A percentile compares a stretch with the other conserved stretches of the same genome.
Evolutionary conservation across 1,140 invertebrate genomes (phyloP).

Genomic region (Steinernema khuongi): DNA sequence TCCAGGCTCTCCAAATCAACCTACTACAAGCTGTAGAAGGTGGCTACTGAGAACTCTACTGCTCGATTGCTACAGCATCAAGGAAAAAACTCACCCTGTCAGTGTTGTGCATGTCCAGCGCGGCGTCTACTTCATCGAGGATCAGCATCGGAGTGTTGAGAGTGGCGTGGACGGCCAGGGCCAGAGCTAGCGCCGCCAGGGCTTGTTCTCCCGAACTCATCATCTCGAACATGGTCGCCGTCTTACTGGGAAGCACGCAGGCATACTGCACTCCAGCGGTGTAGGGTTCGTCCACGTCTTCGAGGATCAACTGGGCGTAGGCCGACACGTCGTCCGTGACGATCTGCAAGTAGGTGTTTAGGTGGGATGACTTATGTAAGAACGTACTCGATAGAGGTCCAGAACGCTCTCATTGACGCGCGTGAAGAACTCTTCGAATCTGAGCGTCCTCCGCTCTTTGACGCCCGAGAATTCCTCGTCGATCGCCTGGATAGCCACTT

Average conservation of each 20-base stretch:
- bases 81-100: neutral
- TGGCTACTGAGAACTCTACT: no score
- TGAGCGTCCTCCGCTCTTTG: neutral
- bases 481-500: neutral
- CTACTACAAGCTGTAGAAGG: no score
- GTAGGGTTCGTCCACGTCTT: neutral
- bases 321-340: neutral
- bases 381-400: neutral
- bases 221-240: slow-evolving; percentile 3
- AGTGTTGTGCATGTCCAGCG: neutral
- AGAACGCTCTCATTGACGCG: neutral
- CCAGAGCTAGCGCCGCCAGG: neutral
- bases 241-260: neutral
- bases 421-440: neutral
- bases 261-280: neutral
- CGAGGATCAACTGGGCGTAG: neutral
- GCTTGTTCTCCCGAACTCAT: slow-evolving; percentile 2
- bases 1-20: no score
- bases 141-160: neutral
- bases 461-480: neutral
- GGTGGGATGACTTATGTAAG: neutral
- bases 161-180: neutral
- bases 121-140: neutral
- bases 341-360: neutral
- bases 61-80: neutral